These are phyloP conservation scores for Cyclopterus lumpus DNA, from an alignment of 2,797 vertebrate genomes.

Conservation along the genomic window DNA sequence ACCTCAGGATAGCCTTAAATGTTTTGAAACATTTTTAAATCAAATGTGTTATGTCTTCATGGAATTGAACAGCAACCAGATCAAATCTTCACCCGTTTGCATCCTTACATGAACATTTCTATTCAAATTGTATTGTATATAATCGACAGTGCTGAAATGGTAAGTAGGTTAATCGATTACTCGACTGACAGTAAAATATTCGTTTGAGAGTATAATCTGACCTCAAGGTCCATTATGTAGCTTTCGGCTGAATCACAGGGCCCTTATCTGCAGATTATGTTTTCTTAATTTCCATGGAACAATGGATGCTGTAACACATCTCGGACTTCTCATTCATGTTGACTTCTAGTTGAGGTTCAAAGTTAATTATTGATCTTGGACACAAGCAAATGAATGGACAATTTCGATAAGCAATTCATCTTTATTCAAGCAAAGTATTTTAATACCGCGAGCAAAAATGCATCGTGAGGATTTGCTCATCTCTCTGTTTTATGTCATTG, in stretches of 20 bases:
- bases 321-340: neutral
- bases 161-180: neutral
- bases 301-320: neutral
- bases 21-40: conserved; percentile 1
- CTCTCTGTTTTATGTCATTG: neutral
- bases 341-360: neutral
- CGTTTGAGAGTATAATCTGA: neutral
- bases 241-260: neutral
- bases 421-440: neutral
- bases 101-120: neutral
- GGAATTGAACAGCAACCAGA: neutral
- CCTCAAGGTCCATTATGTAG: neutral
- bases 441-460: neutral
- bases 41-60: neutral
- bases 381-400: too few species aligned
- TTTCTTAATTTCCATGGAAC: neutral
- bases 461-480: neutral
- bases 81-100: neutral
- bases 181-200: neutral
- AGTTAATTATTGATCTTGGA: neutral
- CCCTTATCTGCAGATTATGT: neutral
- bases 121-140: neutral
- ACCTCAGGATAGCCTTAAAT: neutral
- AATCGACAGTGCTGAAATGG: neutral
- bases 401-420: neutral